Conservation (phyloP, 2,113 vertebrate species). For the Mormyrus iriodes region DNA sequence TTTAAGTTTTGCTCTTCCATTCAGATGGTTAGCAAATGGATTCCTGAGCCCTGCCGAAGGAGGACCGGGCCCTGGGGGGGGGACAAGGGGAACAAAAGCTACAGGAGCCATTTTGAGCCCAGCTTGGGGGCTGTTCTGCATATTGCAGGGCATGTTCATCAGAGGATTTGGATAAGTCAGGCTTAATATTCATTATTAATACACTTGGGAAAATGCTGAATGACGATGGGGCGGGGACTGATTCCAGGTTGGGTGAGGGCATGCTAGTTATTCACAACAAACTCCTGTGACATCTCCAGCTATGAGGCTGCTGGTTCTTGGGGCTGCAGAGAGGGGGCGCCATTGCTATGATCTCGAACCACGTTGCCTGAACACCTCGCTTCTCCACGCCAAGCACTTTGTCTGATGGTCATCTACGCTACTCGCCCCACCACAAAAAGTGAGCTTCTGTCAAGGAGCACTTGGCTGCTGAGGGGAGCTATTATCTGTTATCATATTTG, state of each 20-base stretch:
- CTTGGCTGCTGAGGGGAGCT: neutral
- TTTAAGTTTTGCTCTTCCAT: neutral
- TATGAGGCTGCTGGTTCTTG: neutral
- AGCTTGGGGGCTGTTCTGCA: neutral
- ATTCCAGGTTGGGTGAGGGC: neutral
- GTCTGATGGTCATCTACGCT: neutral
- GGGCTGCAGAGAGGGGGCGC: neutral
- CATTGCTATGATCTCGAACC: neutral
- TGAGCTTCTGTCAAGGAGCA: neutral
- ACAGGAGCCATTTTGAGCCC: neutral
- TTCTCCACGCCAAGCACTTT: neutral
- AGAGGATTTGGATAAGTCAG: slow-evolving; percentile 9
- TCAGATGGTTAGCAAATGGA: neutral
- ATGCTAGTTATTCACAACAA: neutral
- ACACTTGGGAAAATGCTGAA: neutral
- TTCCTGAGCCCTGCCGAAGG: neutral
- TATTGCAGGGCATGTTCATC: neutral
- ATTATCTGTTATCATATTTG: neutral
- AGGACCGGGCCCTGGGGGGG: neutral
- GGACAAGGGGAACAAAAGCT: neutral
- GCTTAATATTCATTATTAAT: slow-evolving; percentile 7
- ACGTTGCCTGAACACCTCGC: neutral
- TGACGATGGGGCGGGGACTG: neutral
- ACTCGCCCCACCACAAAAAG: neutral
- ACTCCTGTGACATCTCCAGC: neutral